Base-by-base conservation (phyloP, 2,797 vertebrate genomes). In the Bufotes viridis region DNA sequence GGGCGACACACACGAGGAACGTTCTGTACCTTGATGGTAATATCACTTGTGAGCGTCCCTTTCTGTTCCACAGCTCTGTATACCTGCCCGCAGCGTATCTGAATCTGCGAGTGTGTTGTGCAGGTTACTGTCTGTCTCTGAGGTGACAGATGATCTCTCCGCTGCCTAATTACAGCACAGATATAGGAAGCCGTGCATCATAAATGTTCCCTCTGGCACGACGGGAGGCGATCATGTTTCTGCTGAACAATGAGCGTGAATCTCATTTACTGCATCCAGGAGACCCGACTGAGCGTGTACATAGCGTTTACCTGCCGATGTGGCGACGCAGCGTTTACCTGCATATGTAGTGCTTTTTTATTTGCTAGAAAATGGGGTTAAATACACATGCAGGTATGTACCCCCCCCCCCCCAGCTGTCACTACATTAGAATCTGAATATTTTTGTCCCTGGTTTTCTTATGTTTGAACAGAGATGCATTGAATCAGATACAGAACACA, bases 201-300 rank as follows among this genome's bases (percentile, higher is more conserved):
- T 82, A 83, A 86, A 15, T 91, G 70, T 57, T 15, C 49, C 57
- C 74, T 60, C 78, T 70, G 88, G 84, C 76, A 88, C 22, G 57
- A 24, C 29, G 11, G n/a, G 67, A 58, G 15, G 7, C n/a, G 34
- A 82, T 89, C 84, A 20, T 5, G 9, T 89, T 85, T 26, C 87
- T 58, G 58, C 69, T 81, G 76, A 85, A 85, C 81, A 74, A 61
- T 79, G 63, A 79, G 53, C 29, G 55, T 53, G 42, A 76, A 84
- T 63, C 61, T 84, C 75, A 84, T 82, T 75, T 82, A 67, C 69
- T 82, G 34, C 26, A 11, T 12, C 75, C 5, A 13, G 24, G 24
- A n/a, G 55, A 42, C 26, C 29, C 10, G 17, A 20, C 34, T 18
- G n/a, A 49, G 22, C 20, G 51, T 72, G 72, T n/a, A 74, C 18